Percentiles rank a stretch among this genome's conserved stretches.
Evolutionary conservation across 2,888 invertebrate species (phyloP).

Genomic region (Cacoxenus indagator): DNA sequence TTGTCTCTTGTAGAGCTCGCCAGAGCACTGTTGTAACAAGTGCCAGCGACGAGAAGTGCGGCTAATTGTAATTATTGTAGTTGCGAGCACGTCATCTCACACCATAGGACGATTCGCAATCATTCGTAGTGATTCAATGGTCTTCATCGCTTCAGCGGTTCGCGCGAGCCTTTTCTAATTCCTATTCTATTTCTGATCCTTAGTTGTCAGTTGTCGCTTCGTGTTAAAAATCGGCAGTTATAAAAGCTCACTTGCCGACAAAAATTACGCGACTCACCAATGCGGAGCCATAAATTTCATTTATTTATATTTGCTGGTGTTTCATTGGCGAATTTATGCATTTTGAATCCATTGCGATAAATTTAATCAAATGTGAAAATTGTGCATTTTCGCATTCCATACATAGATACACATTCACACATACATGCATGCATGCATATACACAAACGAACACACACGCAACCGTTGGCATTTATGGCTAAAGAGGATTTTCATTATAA

Average conservation of each 20-base stretch:
- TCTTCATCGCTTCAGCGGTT: too few species aligned
- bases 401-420: constrained; percentile 29
- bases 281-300: constrained; percentile 67
- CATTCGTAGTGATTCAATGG: too few species aligned
- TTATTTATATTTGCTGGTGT: constrained; percentile 71
- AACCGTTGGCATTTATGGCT: constrained; percentile 35
- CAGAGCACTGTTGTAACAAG: not conserved
- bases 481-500: constrained; percentile 68
- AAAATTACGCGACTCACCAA: constrained; percentile 40
- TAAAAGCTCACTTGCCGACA: constrained; percentile 12
- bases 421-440: not conserved
- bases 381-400: constrained; percentile 60
- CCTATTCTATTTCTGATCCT: too few species aligned
- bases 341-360: constrained; percentile 65
- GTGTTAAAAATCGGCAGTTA: too few species aligned
- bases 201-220: too few species aligned
- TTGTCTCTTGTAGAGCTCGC: not conserved
- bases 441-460: not conserved
- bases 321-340: constrained; percentile 69
- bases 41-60: too few species aligned
- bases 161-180: too few species aligned
- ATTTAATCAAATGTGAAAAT: constrained; percentile 68
- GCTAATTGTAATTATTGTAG: too few species aligned
- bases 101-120: too few species aligned
- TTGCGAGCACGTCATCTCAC: too few species aligned